Percentiles rank a stretch among this genome's conserved stretches.
These are phyloP conservation scores for Condylura cristata DNA, from an alignment of 2,113 vertebrate species.

Conservation along the genomic window DNA sequence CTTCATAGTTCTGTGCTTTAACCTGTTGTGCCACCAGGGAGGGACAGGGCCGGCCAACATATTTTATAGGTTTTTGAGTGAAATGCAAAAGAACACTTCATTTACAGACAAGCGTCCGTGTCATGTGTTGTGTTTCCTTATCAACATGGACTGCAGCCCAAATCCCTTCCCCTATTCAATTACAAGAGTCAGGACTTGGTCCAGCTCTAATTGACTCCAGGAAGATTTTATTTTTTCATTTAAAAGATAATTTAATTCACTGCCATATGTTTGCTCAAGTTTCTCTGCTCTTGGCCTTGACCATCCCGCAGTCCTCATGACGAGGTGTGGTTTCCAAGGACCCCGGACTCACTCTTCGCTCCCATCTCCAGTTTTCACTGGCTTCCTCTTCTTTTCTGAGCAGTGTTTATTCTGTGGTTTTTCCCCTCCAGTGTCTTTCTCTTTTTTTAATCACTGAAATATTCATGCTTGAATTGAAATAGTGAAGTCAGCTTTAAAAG, in stretches of 20 bases:
- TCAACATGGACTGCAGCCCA: constrained; percentile 45
- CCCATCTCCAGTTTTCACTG: neutral
- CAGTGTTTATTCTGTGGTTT: neutral
- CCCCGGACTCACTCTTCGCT: neutral
- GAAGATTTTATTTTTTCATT: constrained; percentile 62
- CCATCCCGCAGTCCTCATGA: neutral
- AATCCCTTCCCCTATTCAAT: constrained; percentile 74
- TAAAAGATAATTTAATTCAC: constrained; percentile 72
- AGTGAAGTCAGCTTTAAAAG: constrained; percentile 77
- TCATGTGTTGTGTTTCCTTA: constrained; percentile 44
- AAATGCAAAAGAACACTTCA: constrained; percentile 35
- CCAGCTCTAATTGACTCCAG: constrained; percentile 81
- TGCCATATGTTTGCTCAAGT: constrained; percentile 59
- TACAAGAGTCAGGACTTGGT: constrained; percentile 69
- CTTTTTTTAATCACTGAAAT: constrained; percentile 71
- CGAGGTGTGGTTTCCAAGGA: constrained; percentile 54
- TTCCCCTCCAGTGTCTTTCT: constrained; percentile 32
- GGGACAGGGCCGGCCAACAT: no score
- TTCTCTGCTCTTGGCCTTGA: constrained; percentile 56
- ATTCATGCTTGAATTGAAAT: constrained; percentile 70
- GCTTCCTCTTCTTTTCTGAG: constrained; percentile 36
- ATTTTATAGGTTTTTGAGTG: constrained; percentile 26
- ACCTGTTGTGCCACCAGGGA: no score
- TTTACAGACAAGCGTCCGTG: neutral
- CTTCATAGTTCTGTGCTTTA: no score